Base-by-base conservation (phyloP, 2,888 invertebrate genomes). In the Papilio elwesi region DNA sequence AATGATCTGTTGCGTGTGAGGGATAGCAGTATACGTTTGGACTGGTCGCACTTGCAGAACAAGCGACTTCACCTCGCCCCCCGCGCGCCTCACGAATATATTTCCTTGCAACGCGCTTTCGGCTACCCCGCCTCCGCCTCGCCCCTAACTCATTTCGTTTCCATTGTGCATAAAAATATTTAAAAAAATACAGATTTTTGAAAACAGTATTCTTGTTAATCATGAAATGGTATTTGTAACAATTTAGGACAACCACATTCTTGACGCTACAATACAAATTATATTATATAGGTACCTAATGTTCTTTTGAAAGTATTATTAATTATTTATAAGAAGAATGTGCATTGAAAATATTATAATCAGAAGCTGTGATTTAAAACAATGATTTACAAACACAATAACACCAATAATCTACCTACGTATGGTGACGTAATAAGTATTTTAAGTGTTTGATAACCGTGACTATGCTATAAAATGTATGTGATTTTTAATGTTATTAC, bases 91-190 rank as follows among this genome's bases (percentile, higher is more conserved):
- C 83, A 79, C 84, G 86, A 84, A 85, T 87, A 86, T 86, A 88
- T 90, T 90, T 87, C 87, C 88, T 88, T 88, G 86, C 85, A 81
- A 76, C 82, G 83, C 78, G 74, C 68, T 71, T 81, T 82, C 88
- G 87, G 90, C 87, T 85, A 87, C 91, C 89, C 91, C 91, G 89
- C 90, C 92, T 85, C 89, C 87, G 80, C 88, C 88, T 89, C 88
- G 85, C 89, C 89, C 73, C 85, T 71, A 82, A 80, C 78, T 77
- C 76, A 75, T 82, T 75, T 64, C 74, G 90, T 91, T 87, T 90
- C 91, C 93, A 92, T 82, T 91, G 81, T 76, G 72, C 74, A 67
- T 66, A 64, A 55, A 53, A 65, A 62, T 67, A 74, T 65, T n/a
- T 70, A 16, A 65, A 38, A 15, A 53, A 65, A 47, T 16, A 70